Evolutionary conservation across 1,140 invertebrate genomes (phyloP).

Genomic region (Apis florea): DNA sequence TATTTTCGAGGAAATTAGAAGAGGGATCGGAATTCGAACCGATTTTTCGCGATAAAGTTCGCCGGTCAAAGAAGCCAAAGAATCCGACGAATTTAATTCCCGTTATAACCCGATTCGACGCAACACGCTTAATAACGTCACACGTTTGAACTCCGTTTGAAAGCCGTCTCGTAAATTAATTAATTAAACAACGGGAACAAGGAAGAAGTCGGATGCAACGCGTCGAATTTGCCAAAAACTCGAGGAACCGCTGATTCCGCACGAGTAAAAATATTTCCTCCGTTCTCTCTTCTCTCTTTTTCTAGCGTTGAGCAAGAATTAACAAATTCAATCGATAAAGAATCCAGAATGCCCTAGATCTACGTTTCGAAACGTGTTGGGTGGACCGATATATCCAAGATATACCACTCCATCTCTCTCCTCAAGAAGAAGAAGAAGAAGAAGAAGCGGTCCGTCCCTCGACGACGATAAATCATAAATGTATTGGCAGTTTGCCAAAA

Average conservation of each 20-base stretch:
- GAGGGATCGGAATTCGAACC: neutral
- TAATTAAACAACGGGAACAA: slow-evolving; percentile 9
- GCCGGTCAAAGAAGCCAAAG: too few relatives aligned
- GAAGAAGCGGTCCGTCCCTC: too few relatives aligned
- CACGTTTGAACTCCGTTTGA: slow-evolving; percentile 1
- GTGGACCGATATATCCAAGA: too few relatives aligned
- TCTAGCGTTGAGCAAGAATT: too few relatives aligned
- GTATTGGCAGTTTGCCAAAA: neutral
- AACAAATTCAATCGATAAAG: too few relatives aligned
- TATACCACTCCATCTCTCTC: too few relatives aligned
- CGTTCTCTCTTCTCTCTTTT: too few relatives aligned
- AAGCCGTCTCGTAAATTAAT: slow-evolving; percentile 36
- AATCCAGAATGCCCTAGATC: too few relatives aligned
- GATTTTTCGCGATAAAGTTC: neutral
- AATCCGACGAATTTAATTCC: neutral
- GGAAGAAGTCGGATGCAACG: neutral
- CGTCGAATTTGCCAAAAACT: neutral
- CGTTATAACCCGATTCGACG: neutral
- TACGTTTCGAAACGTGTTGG: too few relatives aligned
- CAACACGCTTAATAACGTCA: slow-evolving; percentile 4
- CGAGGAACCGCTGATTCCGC: neutral
- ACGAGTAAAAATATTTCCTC: too few relatives aligned
- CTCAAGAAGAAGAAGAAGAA: too few relatives aligned
- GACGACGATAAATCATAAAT: neutral
- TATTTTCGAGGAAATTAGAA: neutral